These are phyloP conservation scores for Drosophila subquinaria DNA, from an alignment of 2,888 invertebrate species.

Conservation along the genomic window DNA sequence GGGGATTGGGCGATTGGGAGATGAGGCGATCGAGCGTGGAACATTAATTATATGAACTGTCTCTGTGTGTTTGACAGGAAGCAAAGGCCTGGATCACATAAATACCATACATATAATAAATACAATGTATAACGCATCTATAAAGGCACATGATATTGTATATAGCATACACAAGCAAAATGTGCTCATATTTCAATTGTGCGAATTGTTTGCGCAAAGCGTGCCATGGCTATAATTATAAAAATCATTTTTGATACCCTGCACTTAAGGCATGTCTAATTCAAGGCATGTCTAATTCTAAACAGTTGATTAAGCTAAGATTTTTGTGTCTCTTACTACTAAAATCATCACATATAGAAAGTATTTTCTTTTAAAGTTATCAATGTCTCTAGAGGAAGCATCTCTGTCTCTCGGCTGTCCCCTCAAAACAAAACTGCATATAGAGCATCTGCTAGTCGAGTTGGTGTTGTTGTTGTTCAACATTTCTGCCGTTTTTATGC, in stretches of 20 bases:
- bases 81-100: slow-evolving; percentile 29
- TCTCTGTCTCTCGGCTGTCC: background rate
- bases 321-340: too few relatives aligned
- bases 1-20: slow-evolving; percentile 36
- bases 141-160: slow-evolving; percentile 29
- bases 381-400: too few relatives aligned
- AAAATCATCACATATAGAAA: background rate
- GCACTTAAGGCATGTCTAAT: background rate
- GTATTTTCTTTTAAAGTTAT: background rate
- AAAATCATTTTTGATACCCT: slow-evolving; percentile 19
- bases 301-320: background rate
- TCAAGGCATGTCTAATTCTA: too few relatives aligned
- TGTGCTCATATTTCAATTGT: slow-evolving; percentile 41
- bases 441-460: slow-evolving; percentile 2
- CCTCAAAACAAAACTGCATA: background rate
- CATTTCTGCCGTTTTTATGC: background rate
- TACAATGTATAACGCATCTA: background rate
- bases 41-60: slow-evolving; percentile 34
- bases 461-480: background rate
- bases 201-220: slow-evolving; percentile 33
- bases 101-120: slow-evolving; percentile 18
- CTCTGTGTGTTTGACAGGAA: slow-evolving; percentile 37
- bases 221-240: slow-evolving; percentile 45
- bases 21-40: slow-evolving; percentile 31
- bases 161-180: background rate